phyloP scores from a whole-genome alignment of 2,888 invertebrate species.

The Cataglyphis albicans region DNA sequence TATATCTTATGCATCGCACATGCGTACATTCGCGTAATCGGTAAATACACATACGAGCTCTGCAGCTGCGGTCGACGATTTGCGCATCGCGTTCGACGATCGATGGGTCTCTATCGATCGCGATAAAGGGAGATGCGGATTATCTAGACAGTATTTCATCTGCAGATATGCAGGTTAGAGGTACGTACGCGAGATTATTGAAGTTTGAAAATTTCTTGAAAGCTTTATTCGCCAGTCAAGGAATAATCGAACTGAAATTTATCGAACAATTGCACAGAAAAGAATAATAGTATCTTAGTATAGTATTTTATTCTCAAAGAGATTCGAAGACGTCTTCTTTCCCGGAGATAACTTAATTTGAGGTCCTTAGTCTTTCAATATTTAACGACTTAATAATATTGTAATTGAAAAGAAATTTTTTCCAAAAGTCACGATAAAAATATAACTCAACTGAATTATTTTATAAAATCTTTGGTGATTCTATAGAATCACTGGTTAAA shows the following conservation, averaged over 20 bases:
- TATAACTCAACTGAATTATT: neutral
- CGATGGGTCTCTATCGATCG: conserved; percentile 59
- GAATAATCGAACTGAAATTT: neutral
- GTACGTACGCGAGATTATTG: neutral
- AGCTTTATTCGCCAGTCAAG: neutral
- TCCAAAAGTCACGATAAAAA: neutral
- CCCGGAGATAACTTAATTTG: neutral
- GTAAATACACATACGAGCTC: conserved; percentile 5
- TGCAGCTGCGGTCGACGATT: conserved; percentile 36
- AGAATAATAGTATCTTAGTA: neutral
- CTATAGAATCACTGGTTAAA: conserved; percentile 1
- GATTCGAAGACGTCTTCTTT: neutral
- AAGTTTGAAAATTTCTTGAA: conserved; percentile 1
- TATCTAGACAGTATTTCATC: conserved; percentile 9
- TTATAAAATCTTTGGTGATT: conserved; percentile 9
- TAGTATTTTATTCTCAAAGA: neutral
- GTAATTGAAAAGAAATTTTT: conserved; percentile 2
- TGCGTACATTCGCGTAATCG: conserved; percentile 35
- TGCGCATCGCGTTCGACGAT: conserved; percentile 43
- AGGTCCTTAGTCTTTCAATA: neutral
- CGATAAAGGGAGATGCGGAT: neutral
- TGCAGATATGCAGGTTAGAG: neutral
- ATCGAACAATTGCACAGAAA: neutral
- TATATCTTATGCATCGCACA: neutral
- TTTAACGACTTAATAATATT: conserved; percentile 9